Base-by-base conservation (phyloP, 2,113 vertebrate genomes). In the Lucifuga dentata region DNA sequence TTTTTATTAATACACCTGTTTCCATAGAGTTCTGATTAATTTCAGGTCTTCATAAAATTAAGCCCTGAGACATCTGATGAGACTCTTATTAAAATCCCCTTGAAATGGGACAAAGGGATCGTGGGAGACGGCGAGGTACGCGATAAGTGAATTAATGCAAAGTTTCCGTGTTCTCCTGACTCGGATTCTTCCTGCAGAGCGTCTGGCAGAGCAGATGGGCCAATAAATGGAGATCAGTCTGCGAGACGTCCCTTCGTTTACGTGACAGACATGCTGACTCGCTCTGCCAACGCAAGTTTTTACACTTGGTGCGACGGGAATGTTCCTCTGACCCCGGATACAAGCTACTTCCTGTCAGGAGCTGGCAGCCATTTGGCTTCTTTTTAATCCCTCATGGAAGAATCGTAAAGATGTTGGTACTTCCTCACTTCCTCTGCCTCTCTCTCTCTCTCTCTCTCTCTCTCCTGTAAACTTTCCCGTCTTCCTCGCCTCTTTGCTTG, bases 191-290 rank as follows among this genome's bases (percentile, higher is more conserved):
- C 78, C 78, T 81, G 71, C 61, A 82, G 64, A 68, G 78, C 40
- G 82, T 86, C 84, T 82, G 72, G 76, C 63, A 49, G 69, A 88
- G 84, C 88, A 92, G 88, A 91, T 88, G 85, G 80, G 76, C 76
- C 79, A 76, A 81, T 90, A 88, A 88, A 91, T 86, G 83, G 81
- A 87, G 87, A 88, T 90, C 86, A 80, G 83, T 82, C 83, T 70
- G 83, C 55, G 65, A 91, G 84, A 87, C 84, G 80, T 89, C 80
- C 80, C 83, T 80, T 88, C 86, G 61, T 86, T 81, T 85, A 86
- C 52, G 73, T 81, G 69, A 78, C 65, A 71, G 33, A 51, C 78
- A 65, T 81, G 68, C 70, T 80, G 83, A 81, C 79, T 85, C 53
- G 48, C 53, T 57, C 61, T 70, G 76, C 68, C 76, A 78, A 33